Conservation (phyloP, 1,140 invertebrate genomes). For the Euwallacea similis region DNA sequence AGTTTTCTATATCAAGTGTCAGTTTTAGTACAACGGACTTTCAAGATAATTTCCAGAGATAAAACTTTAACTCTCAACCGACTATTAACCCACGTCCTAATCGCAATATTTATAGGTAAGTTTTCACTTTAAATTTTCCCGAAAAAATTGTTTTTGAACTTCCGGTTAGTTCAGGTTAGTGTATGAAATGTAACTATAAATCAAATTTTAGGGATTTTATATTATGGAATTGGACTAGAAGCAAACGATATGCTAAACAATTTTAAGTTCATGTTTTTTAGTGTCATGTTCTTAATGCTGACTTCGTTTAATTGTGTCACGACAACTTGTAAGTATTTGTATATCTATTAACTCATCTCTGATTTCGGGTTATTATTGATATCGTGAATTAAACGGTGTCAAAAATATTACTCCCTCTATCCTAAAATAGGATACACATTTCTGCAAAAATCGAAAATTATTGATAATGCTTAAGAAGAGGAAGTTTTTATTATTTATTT, state of each 20-base stretch:
- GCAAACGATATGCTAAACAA: constrained; percentile 49
- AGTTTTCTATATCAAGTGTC: constrained; percentile 67
- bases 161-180: too few species aligned
- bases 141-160: not conserved
- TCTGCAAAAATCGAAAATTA: too few species aligned
- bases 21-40: constrained; percentile 65
- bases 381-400: too few species aligned
- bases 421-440: too few species aligned
- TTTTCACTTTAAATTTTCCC: not conserved
- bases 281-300: constrained; percentile 51
- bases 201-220: constrained; percentile 64
- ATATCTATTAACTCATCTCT: not conserved
- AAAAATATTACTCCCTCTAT: too few species aligned
- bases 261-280: constrained; percentile 51
- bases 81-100: constrained; percentile 71
- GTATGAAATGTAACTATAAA: too few species aligned
- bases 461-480: too few species aligned
- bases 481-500: too few species aligned
- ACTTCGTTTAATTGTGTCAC: constrained; percentile 73
- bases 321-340: constrained; percentile 71
- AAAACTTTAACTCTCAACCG: constrained; percentile 75
- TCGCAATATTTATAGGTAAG: constrained; percentile 76
- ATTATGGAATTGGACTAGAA: constrained; percentile 72
- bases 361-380: too few species aligned
- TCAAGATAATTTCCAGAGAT: constrained; percentile 60